Base-by-base conservation (phyloP, 2,113 vertebrate genomes). In the Amblyornis subalaris region DNA sequence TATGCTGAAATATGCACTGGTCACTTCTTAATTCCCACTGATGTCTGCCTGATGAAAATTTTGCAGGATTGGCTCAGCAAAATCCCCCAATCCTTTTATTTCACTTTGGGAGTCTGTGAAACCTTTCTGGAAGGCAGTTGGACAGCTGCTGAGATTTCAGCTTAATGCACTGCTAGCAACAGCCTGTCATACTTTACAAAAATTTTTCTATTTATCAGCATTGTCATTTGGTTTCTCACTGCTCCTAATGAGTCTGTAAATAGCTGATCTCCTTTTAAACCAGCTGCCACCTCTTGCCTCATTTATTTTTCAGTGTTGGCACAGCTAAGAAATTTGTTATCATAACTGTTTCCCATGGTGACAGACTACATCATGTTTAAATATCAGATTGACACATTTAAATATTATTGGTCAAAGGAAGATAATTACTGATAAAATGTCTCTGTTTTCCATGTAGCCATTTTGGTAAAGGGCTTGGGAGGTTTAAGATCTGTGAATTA, bases 181-280 rank as follows among this genome's bases (percentile, higher is more conserved):
- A 2, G 73, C 71, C 91, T 82, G 51, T 67, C 55, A 36, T 7
- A 36, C 66, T 66, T 62, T 1, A 93, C 58, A 66, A 64, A 84
- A 50, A 36, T 24, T 35, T n/a, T 70, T 66, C 62, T 70, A 2
- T 87, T 89, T 78, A 89, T 85, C 85, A 88, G 66, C 71, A 62
- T 9, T 88, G 42, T 86, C 62, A 67, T 93, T 88, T 80, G 51
- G 42, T 65, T 95, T 93, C 65, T 92, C 67, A 51, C 71, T 64
- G 71, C 71, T 88, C 62, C 42, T 76, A 69, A 60, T 53, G 81
- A 94, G 73, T 78, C 48, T 75, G 69, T 78, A 89, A 93, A 90
- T 48, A 92, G 28, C 86, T 75, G 13, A 82, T 93, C 74, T 90
- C 48, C 76, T 85, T 87, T 85, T 58, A 93, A 94, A 83, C 62